Conservation (phyloP, 2,888 invertebrate species). For the Flabesymbios commensalis region DNA sequence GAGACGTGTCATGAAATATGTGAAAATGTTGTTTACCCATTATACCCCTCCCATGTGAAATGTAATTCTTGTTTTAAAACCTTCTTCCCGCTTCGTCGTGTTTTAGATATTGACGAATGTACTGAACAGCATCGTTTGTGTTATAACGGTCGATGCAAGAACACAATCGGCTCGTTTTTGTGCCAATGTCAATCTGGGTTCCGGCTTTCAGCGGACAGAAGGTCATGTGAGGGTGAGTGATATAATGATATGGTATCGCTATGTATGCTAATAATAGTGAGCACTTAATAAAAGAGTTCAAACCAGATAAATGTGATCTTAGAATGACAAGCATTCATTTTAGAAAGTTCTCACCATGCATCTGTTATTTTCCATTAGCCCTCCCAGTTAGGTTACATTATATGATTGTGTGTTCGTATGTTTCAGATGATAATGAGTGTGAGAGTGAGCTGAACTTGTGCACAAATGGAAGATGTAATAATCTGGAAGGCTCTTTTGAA, state of each 20-base stretch:
- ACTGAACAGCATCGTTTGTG: constrained; percentile 71
- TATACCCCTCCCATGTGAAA: too few species aligned
- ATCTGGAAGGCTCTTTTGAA: constrained; percentile 78
- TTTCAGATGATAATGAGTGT: constrained; percentile 79
- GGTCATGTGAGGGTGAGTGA: constrained; percentile 72
- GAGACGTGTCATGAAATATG: too few species aligned
- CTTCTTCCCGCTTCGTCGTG: too few species aligned
- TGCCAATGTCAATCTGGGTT: constrained; percentile 78
- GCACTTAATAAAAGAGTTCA: too few species aligned
- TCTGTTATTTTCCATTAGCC: too few species aligned
- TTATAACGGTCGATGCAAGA: constrained; percentile 76
- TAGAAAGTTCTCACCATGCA: too few species aligned
- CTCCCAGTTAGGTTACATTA: neutral
- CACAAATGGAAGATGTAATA: constrained; percentile 83
- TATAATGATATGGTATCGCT: too few species aligned
- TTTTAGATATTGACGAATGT: constrained; percentile 81
- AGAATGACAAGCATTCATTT: too few species aligned
- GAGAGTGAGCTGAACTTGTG: constrained; percentile 72
- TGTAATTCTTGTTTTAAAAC: too few species aligned
- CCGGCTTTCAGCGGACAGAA: constrained; percentile 68
- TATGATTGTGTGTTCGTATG: neutral
- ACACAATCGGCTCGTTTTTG: constrained; percentile 74
- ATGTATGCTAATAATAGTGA: too few species aligned
- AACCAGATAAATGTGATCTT: too few species aligned
- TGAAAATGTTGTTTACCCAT: too few species aligned